phyloP scores from a whole-genome alignment of 2,797 vertebrate genomes.

The Hydrophis major region DNA sequence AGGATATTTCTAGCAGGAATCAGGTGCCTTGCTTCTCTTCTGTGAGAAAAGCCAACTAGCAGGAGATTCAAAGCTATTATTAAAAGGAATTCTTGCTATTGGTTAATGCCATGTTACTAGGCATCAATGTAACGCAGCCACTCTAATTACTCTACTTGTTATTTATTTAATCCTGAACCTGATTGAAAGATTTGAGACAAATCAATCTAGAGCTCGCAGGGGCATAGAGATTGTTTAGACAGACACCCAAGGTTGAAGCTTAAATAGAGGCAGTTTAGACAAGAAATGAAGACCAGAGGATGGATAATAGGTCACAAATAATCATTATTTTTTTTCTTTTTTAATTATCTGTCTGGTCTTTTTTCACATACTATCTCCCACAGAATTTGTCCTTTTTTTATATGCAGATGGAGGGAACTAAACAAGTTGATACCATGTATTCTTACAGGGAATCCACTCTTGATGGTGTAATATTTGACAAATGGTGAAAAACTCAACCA shows the following conservation, averaged over 20 bases:
- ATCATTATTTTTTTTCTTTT: not conserved
- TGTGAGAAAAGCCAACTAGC: not conserved
- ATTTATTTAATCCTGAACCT: not conserved
- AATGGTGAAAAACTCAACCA: not conserved
- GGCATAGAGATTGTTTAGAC: not conserved
- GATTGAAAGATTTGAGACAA: not conserved
- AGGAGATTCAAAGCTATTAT: not conserved
- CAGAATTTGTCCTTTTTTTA: not conserved
- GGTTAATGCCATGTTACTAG: not conserved
- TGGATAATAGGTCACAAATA: not conserved
- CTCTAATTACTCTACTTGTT: not conserved
- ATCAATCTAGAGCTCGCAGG: not conserved
- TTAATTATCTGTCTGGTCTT: not conserved
- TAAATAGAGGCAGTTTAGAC: slow-evolving; percentile 24
- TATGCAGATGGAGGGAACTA: not conserved
- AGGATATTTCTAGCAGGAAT: not conserved
- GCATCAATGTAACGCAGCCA: not conserved
- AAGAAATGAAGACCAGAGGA: not conserved
- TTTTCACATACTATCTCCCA: not conserved
- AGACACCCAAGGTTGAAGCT: not conserved
- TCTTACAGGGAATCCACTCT: not conserved
- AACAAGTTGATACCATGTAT: not conserved
- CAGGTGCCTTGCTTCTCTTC: not conserved
- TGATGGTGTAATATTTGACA: not conserved
- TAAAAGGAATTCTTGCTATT: not conserved